Evolutionary conservation across 2,888 invertebrate species (phyloP).

Genomic region (Dione juno): DNA sequence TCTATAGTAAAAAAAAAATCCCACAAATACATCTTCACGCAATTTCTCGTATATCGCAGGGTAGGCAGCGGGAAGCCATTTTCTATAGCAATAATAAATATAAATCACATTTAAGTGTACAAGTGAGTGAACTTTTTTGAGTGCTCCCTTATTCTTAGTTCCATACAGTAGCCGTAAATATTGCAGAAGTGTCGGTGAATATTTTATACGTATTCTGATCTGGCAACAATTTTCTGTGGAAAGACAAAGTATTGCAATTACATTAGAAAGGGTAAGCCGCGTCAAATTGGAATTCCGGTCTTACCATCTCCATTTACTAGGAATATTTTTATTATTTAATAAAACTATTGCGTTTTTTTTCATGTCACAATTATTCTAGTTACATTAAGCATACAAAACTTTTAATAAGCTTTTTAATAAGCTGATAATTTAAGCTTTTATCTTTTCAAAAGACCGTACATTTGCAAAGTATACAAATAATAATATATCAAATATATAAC

Average conservation of each 20-base stretch:
- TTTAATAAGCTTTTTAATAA: too few species aligned
- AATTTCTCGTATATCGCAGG: too few species aligned
- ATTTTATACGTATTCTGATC: neutral
- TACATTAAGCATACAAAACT: too few species aligned
- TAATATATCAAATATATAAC: neutral
- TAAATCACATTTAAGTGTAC: neutral
- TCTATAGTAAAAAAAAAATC: too few species aligned
- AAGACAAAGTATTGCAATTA: conserved; percentile 11
- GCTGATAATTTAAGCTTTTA: too few species aligned
- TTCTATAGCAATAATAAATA: too few species aligned
- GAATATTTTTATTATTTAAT: conserved; percentile 8
- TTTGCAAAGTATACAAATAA: too few species aligned
- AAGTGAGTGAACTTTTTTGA: neutral
- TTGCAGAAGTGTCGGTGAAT: neutral
- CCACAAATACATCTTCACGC: too few species aligned
- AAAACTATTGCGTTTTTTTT: neutral
- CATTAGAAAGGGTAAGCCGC: neutral
- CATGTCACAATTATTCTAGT: too few species aligned
- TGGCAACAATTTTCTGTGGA: conserved; percentile 2
- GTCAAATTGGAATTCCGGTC: neutral
- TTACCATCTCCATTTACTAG: neutral
- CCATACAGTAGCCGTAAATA: neutral
- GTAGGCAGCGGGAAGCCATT: too few species aligned
- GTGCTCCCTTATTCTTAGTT: neutral
- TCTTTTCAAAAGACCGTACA: too few species aligned